Base-by-base conservation (phyloP, 2,888 invertebrate genomes). In the Agrotis clavis region DNA sequence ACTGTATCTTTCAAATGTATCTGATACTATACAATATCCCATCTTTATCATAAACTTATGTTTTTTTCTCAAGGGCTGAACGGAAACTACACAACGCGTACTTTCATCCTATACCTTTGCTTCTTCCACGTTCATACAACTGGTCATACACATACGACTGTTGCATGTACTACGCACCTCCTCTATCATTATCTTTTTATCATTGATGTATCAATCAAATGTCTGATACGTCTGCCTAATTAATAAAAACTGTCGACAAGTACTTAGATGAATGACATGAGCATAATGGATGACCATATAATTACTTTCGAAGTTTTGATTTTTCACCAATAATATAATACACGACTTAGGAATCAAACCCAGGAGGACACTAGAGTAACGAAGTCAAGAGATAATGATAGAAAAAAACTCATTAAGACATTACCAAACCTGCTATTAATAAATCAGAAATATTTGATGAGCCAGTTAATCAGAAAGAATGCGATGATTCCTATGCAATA, bases 401-500 rank as follows among this genome's bases (percentile, higher is more conserved):
- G 7, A 4, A 19, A 18, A 18, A 45, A n/a, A 25, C n/a, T 41
- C 2, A n/a, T n/a, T 25, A 25, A 25, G 25, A 25, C 2, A 16
- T 41, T 11, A 41, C n/a, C 11, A 0, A 41, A 65, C 1, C 4
- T 25, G 25, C 0, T 25, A 16, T 25, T n/a, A 65, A 65, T 45
- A 16, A 16, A 66, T 30, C 7, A 30, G 13, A 67, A 66, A 48
- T 16, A 16, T 51, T 13, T 6, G 18, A 19, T 56, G 11, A 7
- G 5, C 13, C 14, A 41, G 5, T 59, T 51, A 71, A n/a, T 61
- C 56, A 13, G 19, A 67, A 7, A 18, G 19, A 69, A 75, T n/a
- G n/a, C n/a, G n/a, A n/a, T 51, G 2, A 74, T 59, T 59, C n/a
- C 7, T 16, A 45, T 54, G 25, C 56, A 63, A 71, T 63, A 35